Evolutionary conservation across 2,888 invertebrate genomes (phyloP).

Genomic region (Acrobasis suavella): DNA sequence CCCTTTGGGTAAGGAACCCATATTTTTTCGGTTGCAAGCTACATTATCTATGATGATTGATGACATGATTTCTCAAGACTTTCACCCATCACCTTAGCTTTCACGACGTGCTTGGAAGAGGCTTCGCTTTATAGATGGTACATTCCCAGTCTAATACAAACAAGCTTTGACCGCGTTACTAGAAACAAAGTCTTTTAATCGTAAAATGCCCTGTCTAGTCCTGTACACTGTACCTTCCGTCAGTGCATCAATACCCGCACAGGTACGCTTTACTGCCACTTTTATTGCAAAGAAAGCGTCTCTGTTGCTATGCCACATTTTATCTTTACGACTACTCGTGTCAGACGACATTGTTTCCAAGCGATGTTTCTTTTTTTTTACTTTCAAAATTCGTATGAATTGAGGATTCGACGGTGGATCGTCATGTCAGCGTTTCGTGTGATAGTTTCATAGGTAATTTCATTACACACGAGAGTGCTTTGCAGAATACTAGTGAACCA

Average conservation of each 20-base stretch:
- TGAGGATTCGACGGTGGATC: neutral
- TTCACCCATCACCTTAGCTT: too few relatives aligned
- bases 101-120: too few relatives aligned
- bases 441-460: too few relatives aligned
- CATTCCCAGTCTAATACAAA: too few relatives aligned
- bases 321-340: slow-evolving; percentile 11
- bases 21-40: too few relatives aligned
- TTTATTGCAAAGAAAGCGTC: slow-evolving; percentile 9
- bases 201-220: neutral
- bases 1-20: too few relatives aligned
- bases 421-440: neutral
- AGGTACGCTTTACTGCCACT: neutral
- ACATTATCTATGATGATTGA: too few relatives aligned
- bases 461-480: too few relatives aligned
- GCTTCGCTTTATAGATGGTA: too few relatives aligned
- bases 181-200: neutral
- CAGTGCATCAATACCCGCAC: slow-evolving; percentile 1
- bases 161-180: too few relatives aligned
- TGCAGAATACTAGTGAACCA: too few relatives aligned
- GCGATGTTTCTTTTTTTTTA: neutral
- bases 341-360: neutral
- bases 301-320: slow-evolving; percentile 3
- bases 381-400: neutral
- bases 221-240: neutral
- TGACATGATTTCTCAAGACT: too few relatives aligned